Evolutionary conservation across 2,797 vertebrate genomes (phyloP), one percentile per base, ranked within the genome.

Genomic region (Echiichthys vipera): DNA sequence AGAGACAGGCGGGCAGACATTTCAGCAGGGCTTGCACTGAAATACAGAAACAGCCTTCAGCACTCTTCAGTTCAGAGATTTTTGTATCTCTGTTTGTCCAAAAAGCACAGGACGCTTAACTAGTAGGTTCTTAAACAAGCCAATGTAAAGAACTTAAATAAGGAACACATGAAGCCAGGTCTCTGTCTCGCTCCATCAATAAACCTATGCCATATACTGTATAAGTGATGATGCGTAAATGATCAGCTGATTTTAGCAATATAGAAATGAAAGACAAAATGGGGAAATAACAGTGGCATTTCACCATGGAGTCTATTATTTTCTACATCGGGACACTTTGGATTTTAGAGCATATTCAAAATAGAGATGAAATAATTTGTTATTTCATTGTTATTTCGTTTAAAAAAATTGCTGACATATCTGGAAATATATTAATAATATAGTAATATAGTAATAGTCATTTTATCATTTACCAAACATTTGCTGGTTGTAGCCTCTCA

Each of bases 1-100:
- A 86, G 85, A 68, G 79, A 80, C 76, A 85, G 20, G 14, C 76
- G 84, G 20, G 14, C 62, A 32, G 59, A 40, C 68, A 59, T 36
- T 56, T 85, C 54, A 65, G 65, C 36, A 27, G 13, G 24, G 13
- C 53, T 32, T 2, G 0, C 22, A 20, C 34, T 49, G 30, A 71
- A 39, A 40, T 15, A 24, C 4, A 22, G 34, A 7, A 5, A 36
- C 43, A 73, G 58, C 36, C 30, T 29, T 63, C 58, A 14, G 13
- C 13, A 5, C 42, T 29, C n/a, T 20, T 47, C 0, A 25, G 7
- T 34, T 50, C 49, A 63, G 22, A 62, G n/a, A 37, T 10, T 24
- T 17, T 11, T 32, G 42, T 11, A 7, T 17, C 1, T 27, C 8
- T 17, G 22, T 1, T 27, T 12, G 3, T 5, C 12, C 40, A 37